phyloP scores from a whole-genome alignment of 2,888 invertebrate species.

The Cinara cedri region DNA sequence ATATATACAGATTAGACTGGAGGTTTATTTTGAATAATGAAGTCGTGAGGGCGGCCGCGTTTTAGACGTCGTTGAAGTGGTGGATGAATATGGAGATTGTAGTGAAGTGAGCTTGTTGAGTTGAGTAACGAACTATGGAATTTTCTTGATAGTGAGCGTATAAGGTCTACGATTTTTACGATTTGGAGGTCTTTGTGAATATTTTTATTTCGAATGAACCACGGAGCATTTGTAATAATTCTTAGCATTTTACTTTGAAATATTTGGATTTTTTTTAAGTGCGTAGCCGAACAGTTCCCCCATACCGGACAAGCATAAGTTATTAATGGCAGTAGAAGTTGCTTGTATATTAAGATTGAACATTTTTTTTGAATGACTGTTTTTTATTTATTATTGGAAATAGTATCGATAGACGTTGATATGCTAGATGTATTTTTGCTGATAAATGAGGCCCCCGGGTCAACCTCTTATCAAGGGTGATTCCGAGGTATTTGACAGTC shows the following conservation, averaged over 20 bases:
- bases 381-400: not conserved
- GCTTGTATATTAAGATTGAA: not conserved
- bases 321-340: not conserved
- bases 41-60: not conserved
- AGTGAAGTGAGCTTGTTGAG: slow-evolving; percentile 2
- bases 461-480: no score
- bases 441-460: no score
- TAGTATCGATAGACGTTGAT: not conserved
- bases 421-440: no score
- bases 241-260: not conserved
- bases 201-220: not conserved
- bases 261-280: not conserved
- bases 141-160: not conserved
- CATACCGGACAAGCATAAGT: not conserved
- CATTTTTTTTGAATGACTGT: slow-evolving; percentile 8
- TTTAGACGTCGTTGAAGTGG: not conserved
- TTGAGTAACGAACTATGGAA: not conserved
- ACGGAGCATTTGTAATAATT: not conserved
- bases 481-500: no score
- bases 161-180: not conserved
- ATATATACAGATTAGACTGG: not conserved
- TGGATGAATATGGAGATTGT: not conserved
- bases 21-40: not conserved
- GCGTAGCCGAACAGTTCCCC: not conserved
- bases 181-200: not conserved